These are phyloP conservation scores for Actias luna DNA, from an alignment of 2,888 invertebrate species.

Conservation along the genomic window DNA sequence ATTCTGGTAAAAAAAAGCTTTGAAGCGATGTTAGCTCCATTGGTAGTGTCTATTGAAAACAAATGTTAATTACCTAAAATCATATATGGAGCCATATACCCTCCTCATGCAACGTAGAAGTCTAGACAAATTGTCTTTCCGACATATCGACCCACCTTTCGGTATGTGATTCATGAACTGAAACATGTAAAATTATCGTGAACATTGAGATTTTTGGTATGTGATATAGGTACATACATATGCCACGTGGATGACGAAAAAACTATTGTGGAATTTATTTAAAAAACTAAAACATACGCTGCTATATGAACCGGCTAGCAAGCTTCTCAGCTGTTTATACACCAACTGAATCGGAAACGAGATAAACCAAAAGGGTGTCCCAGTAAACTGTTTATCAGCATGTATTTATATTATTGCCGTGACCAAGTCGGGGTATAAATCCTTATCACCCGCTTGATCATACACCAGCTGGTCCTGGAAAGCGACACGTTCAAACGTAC, in stretches of 20 bases:
- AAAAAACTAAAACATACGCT: too few species aligned
- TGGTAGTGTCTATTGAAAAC: background rate
- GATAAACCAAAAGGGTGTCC: too few species aligned
- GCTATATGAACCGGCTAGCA: too few species aligned
- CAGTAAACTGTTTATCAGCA: too few species aligned
- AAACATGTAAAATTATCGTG: constrained; percentile 34
- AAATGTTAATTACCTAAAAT: constrained; percentile 85
- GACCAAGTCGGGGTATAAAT: too few species aligned
- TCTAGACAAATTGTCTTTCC: constrained; percentile 90
- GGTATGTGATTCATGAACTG: constrained; percentile 93
- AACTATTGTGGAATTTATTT: background rate
- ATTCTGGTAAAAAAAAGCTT: too few species aligned
- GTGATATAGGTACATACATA: background rate
- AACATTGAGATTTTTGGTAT: background rate
- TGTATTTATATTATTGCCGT: too few species aligned
- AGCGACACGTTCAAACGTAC: too few species aligned
- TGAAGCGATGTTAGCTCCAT: too few species aligned
- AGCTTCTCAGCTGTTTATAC: background rate
- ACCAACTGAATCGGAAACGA: too few species aligned
- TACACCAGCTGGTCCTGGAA: too few species aligned
- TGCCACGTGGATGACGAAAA: background rate
- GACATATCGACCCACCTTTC: constrained; percentile 91
- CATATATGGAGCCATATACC: constrained; percentile 90
- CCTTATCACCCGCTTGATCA: too few species aligned
- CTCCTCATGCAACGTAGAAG: constrained; percentile 90